Evolutionary conservation across 2,797 vertebrate species (phyloP), one percentile per base, ranked within the genome.

Genomic region (Acipenser transmontanus): DNA sequence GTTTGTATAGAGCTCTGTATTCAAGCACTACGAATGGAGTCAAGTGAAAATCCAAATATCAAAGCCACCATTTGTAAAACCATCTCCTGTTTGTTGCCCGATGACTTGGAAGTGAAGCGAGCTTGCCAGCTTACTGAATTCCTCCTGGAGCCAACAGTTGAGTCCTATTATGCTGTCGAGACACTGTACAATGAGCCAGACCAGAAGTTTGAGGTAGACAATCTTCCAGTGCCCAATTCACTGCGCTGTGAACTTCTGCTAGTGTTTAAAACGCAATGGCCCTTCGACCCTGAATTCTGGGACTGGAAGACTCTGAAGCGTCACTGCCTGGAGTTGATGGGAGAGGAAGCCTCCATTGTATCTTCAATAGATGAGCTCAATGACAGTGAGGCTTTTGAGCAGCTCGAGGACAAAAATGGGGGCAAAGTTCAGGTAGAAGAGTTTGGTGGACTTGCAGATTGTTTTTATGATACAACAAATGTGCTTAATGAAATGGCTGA

Each of bases 261-360:
- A 67, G 96, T 98, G 65, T 90, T 99, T 76, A 99, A 99, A 91
- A 97, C 92, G 61, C 95, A 95, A 66, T 99, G 97, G 97, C 93
- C 96, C 77, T 99, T 99, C 82, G 97, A 99, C 84, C 97, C 97
- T 0, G 97, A 99, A 80, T 99, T 97, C 80, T 99, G 96, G 97
- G 95, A 99, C 83, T 99, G 97, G 97, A 98, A 97, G 86, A 94
- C 95, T 52, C 88, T 99, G 1, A 99, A 98, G 73, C 93, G 95
- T 12, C 92, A 98, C 2, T 99, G 97, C 82, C 86, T 98, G 50
- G 93, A 91, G 1, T 87, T 98, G 52, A 99, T 99, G 97, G 97
- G 97, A 7, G 93, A 98, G 77, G 96, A 99, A 73, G 97, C 96
- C 4, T 98, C 97, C 49, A 99, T 99, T 0, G 96, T 99, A 54